A percentile compares a stretch with the other conserved stretches of the same genome.
Evolutionary conservation across 2,113 vertebrate genomes (phyloP).

Genomic region (Forbesichthys papilliferus): DNA sequence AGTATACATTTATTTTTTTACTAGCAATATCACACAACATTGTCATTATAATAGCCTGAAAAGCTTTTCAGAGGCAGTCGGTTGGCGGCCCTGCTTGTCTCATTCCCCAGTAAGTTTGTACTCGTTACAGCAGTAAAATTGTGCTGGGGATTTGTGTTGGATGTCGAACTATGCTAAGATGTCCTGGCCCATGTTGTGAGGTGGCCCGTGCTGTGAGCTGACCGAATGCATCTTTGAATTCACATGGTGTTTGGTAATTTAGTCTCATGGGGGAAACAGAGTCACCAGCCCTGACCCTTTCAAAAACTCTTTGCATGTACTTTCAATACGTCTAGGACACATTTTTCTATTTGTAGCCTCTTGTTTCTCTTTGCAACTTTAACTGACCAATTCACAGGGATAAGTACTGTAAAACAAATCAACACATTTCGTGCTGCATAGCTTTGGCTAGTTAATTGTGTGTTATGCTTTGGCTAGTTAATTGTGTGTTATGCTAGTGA

Average conservation of each 20-base stretch:
- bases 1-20: background rate
- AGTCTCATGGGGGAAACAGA: constrained; percentile 29
- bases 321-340: too few species aligned
- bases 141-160: constrained; percentile 56
- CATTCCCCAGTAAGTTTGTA: constrained; percentile 8
- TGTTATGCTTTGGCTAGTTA: too few species aligned
- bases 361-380: constrained; percentile 20
- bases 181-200: constrained; percentile 44
- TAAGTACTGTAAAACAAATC: background rate
- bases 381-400: constrained; percentile 8
- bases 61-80: constrained; percentile 28
- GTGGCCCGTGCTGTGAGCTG: constrained; percentile 49
- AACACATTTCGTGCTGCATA: constrained; percentile 24
- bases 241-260: constrained; percentile 39
- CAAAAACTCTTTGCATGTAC: background rate
- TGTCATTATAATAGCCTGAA: constrained; percentile 30
- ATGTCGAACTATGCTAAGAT: constrained; percentile 55
- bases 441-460: too few species aligned
- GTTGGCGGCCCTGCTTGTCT: constrained; percentile 13
- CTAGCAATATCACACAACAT: constrained; percentile 41
- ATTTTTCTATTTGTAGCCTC: constrained; percentile 9
- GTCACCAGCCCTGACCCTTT: constrained; percentile 23
- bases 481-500: too few species aligned
- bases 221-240: constrained; percentile 41
- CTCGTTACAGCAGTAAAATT: constrained; percentile 16